Evolutionary conservation across 2,113 vertebrate species (phyloP), one percentile per base, ranked within the genome.

Genomic region (Perca fluviatilis): DNA sequence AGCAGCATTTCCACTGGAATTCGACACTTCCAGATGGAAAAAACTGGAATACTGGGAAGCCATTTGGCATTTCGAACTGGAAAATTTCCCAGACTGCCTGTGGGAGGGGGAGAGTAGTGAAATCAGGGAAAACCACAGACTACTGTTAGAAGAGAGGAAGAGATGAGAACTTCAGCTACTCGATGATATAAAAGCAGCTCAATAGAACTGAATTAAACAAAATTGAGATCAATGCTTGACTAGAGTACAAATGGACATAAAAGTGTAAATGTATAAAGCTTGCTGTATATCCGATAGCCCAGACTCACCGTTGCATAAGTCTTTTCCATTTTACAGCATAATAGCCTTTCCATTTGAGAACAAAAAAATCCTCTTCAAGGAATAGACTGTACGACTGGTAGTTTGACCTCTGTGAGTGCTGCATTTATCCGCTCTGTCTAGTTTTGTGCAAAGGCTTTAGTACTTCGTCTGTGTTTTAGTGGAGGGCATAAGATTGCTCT

Each of bases 61-160:
- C 88, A 89, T 85, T 84, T 86, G 89, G 88, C 82, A 89, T 87
- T 90, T 91, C 33, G 33, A 76, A 75, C 81, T 93, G 93, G 88
- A 93, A 5, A 30, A 65, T 62, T 86, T 91, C 91, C 93, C 86
- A 88, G 89, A 90, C 58, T 63, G 67, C 23, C 51, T 70, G 69
- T 23, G 21, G 65, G 80, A 50, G 56, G 56, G 66, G 43, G 54
- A 49, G 47, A 40, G 27, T 21, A 18, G 61, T 66, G 64, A 74
- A 66, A 87, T 84, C 23, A 64, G 72, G 79, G 80, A 61, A 87
- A 86, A 79, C 79, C 68, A 79, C 77, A 66, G 47, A 84, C 53
- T 68, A 82, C 73, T 67, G 60, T 3, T 25, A 73, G 64, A 69
- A 56, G 67, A 77, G 73, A 60, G 54, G 57, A 74, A 65, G 57